A percentile compares a stretch with the other conserved stretches of the same genome.
These are phyloP conservation scores for Seira sanloemensis DNA, from an alignment of 2,888 invertebrate genomes.

Conservation along the genomic window DNA sequence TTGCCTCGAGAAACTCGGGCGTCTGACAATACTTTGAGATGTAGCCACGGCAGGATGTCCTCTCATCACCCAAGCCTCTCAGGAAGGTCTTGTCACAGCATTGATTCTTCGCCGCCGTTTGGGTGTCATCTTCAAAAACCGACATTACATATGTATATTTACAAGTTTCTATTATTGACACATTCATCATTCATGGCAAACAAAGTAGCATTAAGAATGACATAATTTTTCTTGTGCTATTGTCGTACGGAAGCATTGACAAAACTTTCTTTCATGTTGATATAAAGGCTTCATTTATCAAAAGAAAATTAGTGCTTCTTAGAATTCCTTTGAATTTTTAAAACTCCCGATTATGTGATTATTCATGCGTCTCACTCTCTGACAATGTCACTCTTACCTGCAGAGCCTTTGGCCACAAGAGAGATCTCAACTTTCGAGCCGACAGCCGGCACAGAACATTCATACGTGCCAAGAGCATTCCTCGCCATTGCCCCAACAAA, in stretches of 20 bases:
- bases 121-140: constrained; percentile 31
- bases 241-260: not conserved
- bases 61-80: constrained; percentile 63
- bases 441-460: constrained; percentile 56
- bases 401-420: constrained; percentile 49
- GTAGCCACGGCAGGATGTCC: constrained; percentile 68
- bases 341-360: no score
- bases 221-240: no score
- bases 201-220: no score
- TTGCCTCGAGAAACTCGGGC: constrained; percentile 38
- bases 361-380: no score
- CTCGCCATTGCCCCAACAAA: constrained; percentile 39
- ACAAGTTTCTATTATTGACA: no score
- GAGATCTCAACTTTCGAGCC: constrained; percentile 58
- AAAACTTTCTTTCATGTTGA: not conserved
- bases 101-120: not conserved
- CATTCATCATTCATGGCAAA: not conserved
- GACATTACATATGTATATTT: no score
- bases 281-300: not conserved
- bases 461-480: constrained; percentile 53
- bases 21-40: constrained; percentile 64
- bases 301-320: not conserved
- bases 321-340: no score
- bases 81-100: constrained; percentile 68
- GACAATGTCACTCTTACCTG: constrained; percentile 54